These are phyloP conservation scores for Pocillopora verrucosa DNA, from an alignment of 64 coral and sea anemone genomes.

Conservation along the genomic window DNA sequence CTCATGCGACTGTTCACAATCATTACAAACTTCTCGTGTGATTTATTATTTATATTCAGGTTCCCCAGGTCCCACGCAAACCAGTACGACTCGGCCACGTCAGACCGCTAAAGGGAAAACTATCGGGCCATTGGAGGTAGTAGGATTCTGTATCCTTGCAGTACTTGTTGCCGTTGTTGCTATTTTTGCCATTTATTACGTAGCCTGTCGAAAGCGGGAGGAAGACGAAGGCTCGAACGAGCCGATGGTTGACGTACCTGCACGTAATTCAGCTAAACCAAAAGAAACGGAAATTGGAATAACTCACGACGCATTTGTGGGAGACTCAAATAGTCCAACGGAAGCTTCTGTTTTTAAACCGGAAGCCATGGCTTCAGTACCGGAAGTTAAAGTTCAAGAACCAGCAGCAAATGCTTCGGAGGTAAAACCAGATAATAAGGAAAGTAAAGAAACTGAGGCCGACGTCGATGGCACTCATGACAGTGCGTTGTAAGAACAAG, in stretches of 20 bases:
- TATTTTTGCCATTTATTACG: slow-evolving; percentile 7
- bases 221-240: neutral
- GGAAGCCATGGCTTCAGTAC: neutral
- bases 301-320: slow-evolving; percentile 13
- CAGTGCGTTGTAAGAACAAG: slow-evolving; percentile 14
- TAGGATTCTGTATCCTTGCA: slow-evolving; percentile 5
- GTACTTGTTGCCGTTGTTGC: neutral
- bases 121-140: slow-evolving; percentile 1
- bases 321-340: neutral
- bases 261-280: too few relatives aligned
- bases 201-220: neutral
- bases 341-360: too few relatives aligned
- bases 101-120: neutral
- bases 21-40: too few relatives aligned
- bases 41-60: too few relatives aligned
- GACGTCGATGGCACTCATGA: neutral
- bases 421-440: neutral
- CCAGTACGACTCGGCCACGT: too few relatives aligned
- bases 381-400: neutral
- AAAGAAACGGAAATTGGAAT: neutral
- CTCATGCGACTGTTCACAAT: too few relatives aligned
- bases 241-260: neutral
- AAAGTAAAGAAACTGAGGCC: neutral
- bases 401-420: neutral
- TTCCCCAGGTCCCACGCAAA: too few relatives aligned